Conservation (phyloP, 2,888 invertebrate genomes). For the Gnatocerus cornutus region DNA sequence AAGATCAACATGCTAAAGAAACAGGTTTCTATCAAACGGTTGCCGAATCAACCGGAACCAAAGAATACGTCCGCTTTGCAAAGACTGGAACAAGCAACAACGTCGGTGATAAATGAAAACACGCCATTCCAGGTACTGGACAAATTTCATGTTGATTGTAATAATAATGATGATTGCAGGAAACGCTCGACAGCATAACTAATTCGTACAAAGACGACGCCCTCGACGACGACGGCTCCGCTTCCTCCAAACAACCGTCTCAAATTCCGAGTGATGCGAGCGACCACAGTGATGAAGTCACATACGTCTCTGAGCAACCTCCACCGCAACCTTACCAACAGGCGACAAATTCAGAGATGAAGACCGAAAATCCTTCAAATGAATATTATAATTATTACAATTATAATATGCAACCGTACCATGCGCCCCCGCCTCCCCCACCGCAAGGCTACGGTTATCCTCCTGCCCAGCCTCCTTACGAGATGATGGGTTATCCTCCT, state of each 20-base stretch:
- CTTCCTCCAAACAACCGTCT: slow-evolving; percentile 48
- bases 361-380: slow-evolving; percentile 38
- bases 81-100: slow-evolving; percentile 67
- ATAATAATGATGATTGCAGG: slow-evolving; percentile 56
- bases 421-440: slow-evolving; percentile 53
- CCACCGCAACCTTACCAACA: slow-evolving; percentile 51
- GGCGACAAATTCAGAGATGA: slow-evolving; percentile 26
- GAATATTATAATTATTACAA: slow-evolving; percentile 60
- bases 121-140: slow-evolving; percentile 67
- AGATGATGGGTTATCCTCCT: slow-evolving; percentile 65
- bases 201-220: slow-evolving; percentile 65
- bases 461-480: slow-evolving; percentile 65
- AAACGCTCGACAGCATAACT: slow-evolving; percentile 69
- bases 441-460: slow-evolving; percentile 64
- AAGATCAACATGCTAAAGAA: slow-evolving; percentile 61
- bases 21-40: slow-evolving; percentile 63
- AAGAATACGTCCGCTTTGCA: slow-evolving; percentile 62
- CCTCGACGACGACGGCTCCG: slow-evolving; percentile 58
- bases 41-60: slow-evolving; percentile 54
- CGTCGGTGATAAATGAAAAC: slow-evolving; percentile 65
- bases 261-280: slow-evolving; percentile 57
- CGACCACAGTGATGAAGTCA: slow-evolving; percentile 64
- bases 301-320: slow-evolving; percentile 64
- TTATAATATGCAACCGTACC: slow-evolving; percentile 60
- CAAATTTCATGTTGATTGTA: neutral